Percentiles rank a stretch among this genome's conserved stretches.
These are phyloP conservation scores for Erebia epiphron DNA, from an alignment of 2,888 invertebrate genomes.

Conservation along the genomic window DNA sequence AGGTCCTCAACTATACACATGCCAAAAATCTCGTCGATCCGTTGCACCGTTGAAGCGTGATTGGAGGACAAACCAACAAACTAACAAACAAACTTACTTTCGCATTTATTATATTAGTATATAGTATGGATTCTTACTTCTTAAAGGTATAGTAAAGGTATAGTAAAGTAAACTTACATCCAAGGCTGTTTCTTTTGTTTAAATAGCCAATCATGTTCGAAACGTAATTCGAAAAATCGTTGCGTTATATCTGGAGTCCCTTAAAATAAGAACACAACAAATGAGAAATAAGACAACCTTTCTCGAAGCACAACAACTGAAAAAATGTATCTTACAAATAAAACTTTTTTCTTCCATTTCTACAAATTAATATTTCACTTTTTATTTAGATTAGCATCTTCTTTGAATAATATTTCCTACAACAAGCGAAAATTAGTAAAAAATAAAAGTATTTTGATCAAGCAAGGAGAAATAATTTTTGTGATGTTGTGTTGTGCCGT, in stretches of 20 bases:
- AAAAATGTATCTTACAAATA: slow-evolving; percentile 56
- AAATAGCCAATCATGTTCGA: slow-evolving; percentile 72
- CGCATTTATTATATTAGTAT: no score
- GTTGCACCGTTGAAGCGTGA: no score
- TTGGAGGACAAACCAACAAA: no score
- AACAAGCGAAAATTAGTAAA: background rate
- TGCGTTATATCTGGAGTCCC: slow-evolving; percentile 70
- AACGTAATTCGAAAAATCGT: slow-evolving; percentile 66
- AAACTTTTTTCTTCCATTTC: slow-evolving; percentile 66
- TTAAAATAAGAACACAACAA: slow-evolving; percentile 46
- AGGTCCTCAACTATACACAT: no score
- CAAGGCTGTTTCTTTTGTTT: slow-evolving; percentile 75
- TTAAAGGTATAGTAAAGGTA: background rate
- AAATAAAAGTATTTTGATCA: no score
- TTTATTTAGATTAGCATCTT: background rate
- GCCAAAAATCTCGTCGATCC: no score
- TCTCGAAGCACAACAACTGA: slow-evolving; percentile 9
- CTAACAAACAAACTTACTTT: no score
- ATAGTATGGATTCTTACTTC: no score
- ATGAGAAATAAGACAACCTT: slow-evolving; percentile 4
- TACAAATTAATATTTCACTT: background rate
- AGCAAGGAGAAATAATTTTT: no score
- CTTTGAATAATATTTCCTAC: background rate
- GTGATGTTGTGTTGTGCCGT: no score
- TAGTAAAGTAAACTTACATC: slow-evolving; percentile 56